Evolutionary conservation across 92 coral and sea anemone genomes (phyloP).

Genomic region (Metridium senile): DNA sequence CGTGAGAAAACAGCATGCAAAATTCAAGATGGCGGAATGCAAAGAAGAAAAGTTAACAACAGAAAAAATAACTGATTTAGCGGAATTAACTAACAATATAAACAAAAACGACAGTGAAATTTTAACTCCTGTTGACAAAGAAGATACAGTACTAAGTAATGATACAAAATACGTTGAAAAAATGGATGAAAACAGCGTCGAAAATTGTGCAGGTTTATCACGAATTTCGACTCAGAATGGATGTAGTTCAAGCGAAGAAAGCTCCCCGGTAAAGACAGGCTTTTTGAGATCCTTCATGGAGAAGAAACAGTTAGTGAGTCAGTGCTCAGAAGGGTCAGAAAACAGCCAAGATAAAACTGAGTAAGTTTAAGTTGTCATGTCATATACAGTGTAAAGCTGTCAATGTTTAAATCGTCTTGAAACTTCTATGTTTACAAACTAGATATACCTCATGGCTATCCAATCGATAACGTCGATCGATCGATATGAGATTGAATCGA

Average conservation of each 20-base stretch:
- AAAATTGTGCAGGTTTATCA: background rate
- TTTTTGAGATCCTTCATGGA: conserved; percentile 58
- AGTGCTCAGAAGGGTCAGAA: conserved; percentile 23
- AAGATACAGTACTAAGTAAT: conserved; percentile 10
- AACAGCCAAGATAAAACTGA: conserved; percentile 27
- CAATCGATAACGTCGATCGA: too few species aligned
- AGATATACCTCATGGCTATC: too few species aligned
- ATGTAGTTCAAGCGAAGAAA: conserved; percentile 15
- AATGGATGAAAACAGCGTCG: background rate
- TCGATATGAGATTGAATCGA: too few species aligned
- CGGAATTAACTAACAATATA: background rate
- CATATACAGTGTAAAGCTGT: too few species aligned
- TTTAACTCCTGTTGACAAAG: background rate
- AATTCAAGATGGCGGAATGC: conserved; percentile 32
- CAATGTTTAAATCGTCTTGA: too few species aligned
- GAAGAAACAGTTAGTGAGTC: conserved; percentile 40
- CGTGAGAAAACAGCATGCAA: conserved; percentile 34
- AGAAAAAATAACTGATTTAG: conserved; percentile 1
- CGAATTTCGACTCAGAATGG: background rate
- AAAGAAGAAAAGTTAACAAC: background rate
- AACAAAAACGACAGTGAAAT: conserved; percentile 1
- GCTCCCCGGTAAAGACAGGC: conserved; percentile 36
- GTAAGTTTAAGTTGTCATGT: background rate
- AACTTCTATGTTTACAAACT: too few species aligned
- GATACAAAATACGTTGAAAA: conserved; percentile 22